These are phyloP conservation scores for Drosophila novamexicana DNA, from an alignment of 1,140 invertebrate genomes.

Conservation along the genomic window DNA sequence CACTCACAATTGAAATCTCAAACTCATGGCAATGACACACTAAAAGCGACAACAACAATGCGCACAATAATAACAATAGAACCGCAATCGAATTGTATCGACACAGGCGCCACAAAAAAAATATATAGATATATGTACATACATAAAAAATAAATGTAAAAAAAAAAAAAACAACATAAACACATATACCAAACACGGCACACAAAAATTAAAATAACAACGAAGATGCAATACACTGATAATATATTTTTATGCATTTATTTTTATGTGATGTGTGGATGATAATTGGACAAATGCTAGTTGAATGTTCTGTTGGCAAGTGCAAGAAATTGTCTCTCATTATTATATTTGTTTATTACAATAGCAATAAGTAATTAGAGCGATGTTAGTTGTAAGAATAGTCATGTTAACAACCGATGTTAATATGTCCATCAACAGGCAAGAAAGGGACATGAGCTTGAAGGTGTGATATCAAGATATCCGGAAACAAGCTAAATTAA, in stretches of 20 bases:
- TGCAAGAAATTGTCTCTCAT: too few species aligned
- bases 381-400: too few species aligned
- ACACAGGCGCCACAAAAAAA: conserved; percentile 30
- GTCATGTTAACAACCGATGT: too few species aligned
- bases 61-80: conserved; percentile 52
- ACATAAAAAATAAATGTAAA: neutral
- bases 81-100: conserved; percentile 57
- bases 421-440: too few species aligned
- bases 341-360: too few species aligned
- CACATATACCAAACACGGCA: neutral
- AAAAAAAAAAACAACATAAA: neutral
- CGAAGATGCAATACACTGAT: neutral
- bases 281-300: neutral
- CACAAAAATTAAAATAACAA: neutral
- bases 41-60: conserved; percentile 57
- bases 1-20: conserved; percentile 71
- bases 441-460: too few species aligned
- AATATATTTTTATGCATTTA: neutral
- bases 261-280: neutral
- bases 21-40: conserved; percentile 76
- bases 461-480: too few species aligned
- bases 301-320: too few species aligned
- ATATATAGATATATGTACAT: neutral
- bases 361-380: too few species aligned
- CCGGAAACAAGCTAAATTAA: too few species aligned